Percentiles rank a stretch among this genome's conserved stretches.
phyloP scores from a whole-genome alignment of 1,140 invertebrate genomes.

The Philopotamus ludificatus region DNA sequence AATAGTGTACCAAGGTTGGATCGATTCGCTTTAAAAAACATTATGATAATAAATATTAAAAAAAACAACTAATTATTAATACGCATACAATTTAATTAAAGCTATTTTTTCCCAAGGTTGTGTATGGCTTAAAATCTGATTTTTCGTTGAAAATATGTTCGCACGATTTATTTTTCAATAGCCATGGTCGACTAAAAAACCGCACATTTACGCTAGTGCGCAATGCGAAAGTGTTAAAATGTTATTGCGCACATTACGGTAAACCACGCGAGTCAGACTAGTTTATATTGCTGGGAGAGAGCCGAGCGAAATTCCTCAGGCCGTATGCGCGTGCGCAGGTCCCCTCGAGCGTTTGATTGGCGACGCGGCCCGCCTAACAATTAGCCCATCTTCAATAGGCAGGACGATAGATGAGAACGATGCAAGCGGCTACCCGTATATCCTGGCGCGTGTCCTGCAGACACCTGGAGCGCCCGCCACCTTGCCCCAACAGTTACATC shows the following conservation, averaged over 20 bases:
- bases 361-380: not conserved
- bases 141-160: too few relatives aligned
- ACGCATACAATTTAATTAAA: too few relatives aligned
- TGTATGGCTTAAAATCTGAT: too few relatives aligned
- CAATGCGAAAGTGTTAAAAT: not conserved
- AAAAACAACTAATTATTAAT: too few relatives aligned
- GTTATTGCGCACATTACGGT: not conserved
- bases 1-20: too few relatives aligned
- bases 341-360: not conserved
- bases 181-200: not conserved
- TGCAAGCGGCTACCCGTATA: conserved; percentile 28
- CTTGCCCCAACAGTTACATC: conserved; percentile 19
- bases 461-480: conserved; percentile 18
- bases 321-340: too few relatives aligned
- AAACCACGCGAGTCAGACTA: not conserved
- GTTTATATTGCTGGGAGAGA: not conserved
- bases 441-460: conserved; percentile 24
- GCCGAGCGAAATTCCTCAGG: not conserved
- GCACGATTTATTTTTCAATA: too few relatives aligned
- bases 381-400: not conserved
- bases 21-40: too few relatives aligned
- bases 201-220: not conserved
- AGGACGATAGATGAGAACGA: conserved; percentile 8
- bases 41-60: too few relatives aligned
- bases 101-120: too few relatives aligned